Evolutionary conservation across 2,113 vertebrate species (phyloP), one percentile per base, ranked within the genome.

Genomic region (Nymphicus hollandicus): DNA sequence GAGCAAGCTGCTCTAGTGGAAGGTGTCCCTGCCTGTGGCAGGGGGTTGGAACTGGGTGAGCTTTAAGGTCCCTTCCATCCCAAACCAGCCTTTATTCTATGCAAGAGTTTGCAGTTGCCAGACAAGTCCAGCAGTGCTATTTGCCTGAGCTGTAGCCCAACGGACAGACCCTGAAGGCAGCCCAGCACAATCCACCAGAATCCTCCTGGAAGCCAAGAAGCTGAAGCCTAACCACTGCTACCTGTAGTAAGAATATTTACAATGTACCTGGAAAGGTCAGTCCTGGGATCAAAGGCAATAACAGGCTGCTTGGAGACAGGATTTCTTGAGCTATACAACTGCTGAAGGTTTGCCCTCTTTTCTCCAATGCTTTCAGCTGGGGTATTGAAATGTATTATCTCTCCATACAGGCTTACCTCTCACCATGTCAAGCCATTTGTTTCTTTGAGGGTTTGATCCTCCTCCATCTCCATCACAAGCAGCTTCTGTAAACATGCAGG

Each of bases 31-130:
- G 55, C 8, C 55, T 0, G 0, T 23, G 33, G 33, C 56, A n/a
- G 56, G 8, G 43, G 33, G 20, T 0, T 58, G 56, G 20, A 22
- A 0, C 2, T 23, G 56, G 33, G 15, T 5, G 13, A n/a, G 33
- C 13, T n/a, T n/a, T 58, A n/a, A 23, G 33, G 20, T 58, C 56
- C 9, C 20, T 58, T 58, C 20, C 56, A 58, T 5, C 20, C 1
- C 33, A 58, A 58, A 10, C 20, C 33, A 23, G 9, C 35, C 56
- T 58, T 35, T 35, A 58, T n/a, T 58, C 33, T 35, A 15, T 9
- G 12, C 22, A 79, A 27, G 31, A 2, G 0, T 49, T 83, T 33
- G 58, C 52, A 44, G 39, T 11, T 63, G 41, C 22, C 25, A 46
- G 47, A 37, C 31, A 28, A 7, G 22, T 77, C 53, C 53, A 47